These are phyloP conservation scores for Drosophila arizonae DNA, from an alignment of 1,140 invertebrate species.

Conservation along the genomic window DNA sequence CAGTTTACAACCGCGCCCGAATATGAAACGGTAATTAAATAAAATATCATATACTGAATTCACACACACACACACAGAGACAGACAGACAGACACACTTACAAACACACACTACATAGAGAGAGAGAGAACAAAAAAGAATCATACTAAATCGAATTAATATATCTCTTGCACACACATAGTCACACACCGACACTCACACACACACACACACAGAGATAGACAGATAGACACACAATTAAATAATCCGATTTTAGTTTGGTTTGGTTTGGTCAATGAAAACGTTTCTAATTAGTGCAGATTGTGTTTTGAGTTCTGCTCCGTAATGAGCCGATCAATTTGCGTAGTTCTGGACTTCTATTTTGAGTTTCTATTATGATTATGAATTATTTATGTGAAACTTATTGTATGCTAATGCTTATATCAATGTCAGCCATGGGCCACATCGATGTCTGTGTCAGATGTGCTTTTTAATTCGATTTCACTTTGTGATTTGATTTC, in stretches of 20 bases:
- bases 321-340: constrained; percentile 43
- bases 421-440: constrained; percentile 3
- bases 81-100: neutral
- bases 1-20: constrained; percentile 82
- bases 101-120: constrained; percentile 4
- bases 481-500: constrained; percentile 11
- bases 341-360: constrained; percentile 43
- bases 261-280: constrained; percentile 57
- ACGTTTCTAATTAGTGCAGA: constrained; percentile 74
- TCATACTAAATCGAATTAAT: constrained; percentile 59
- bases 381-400: constrained; percentile 11
- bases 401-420: neutral
- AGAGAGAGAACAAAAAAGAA: constrained; percentile 41
- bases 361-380: constrained; percentile 13
- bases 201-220: constrained; percentile 10
- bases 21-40: constrained; percentile 83
- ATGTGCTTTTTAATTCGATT: constrained; percentile 15
- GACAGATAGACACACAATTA: constrained; percentile 13
- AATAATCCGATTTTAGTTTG: constrained; percentile 70
- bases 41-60: constrained; percentile 50
- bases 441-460: no score
- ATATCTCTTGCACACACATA: constrained; percentile 42
- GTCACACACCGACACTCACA: constrained; percentile 3
- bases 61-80: constrained; percentile 2
- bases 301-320: constrained; percentile 64